Base-by-base conservation (phyloP, 2,888 invertebrate genomes). In the Cephus runcator region DNA sequence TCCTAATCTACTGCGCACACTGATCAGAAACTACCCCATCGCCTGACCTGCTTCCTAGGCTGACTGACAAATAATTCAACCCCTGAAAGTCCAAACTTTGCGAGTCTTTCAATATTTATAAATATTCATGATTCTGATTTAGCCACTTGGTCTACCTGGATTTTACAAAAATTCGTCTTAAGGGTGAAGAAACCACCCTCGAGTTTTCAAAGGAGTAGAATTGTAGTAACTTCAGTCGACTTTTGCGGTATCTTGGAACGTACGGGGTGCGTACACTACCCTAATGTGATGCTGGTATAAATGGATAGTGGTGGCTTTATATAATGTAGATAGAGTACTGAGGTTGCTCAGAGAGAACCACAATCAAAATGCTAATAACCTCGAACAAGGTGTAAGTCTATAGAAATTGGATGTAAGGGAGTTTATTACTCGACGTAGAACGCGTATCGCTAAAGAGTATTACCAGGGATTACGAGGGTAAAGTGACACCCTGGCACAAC, bases 351-450 rank as follows among this genome's bases (percentile, higher is more conserved):
- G 76, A 80, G 82, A 82, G 85, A 87, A 85, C 86, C 85, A 85
- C 89, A 88, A 90, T 90, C 88, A 90, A 90, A 90, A 90, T 90
- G 89, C 88, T 90, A 90, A 90, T 90, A 84, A 85, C 79, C 81
- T 81, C 77, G 86, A 86, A 87, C 86, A 86, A 90, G 90, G 87
- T 88, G 90, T 89, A 90, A 90, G 89, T 90, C 88, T 85, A 87
- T 87, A 87, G 88, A 87, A 90, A 90, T 88, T 88, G 89, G 87
- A 88, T 90, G 89, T 89, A 89, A 89, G 88, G 86, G 89, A 74
- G 74, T 74, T 74, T 74, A 74, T 74, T 74, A 74, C 75, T 69
- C 74, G 69, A 30, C 69, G 69, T 30, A 33, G 71, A 30, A 71
- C 34, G 31, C 79, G 85, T 85, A 88, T 89, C 85, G 84, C 88